These are phyloP conservation scores for Anseranas semipalmata DNA, from an alignment of 2,113 vertebrate species.

Conservation along the genomic window DNA sequence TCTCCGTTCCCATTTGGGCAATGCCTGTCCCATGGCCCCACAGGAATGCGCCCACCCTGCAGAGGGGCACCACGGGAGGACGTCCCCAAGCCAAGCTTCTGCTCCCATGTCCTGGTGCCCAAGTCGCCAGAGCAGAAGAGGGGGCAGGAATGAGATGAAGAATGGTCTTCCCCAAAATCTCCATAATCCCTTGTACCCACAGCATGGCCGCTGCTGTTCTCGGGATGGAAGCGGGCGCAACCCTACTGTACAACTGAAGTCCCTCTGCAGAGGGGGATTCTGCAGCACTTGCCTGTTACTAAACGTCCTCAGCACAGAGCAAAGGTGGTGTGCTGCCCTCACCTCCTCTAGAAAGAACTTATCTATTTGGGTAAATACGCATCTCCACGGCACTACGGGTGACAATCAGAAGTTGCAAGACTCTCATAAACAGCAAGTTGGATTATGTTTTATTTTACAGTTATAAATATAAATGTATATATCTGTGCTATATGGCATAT, in stretches of 20 bases:
- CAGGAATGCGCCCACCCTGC: not conserved
- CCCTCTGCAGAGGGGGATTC: not conserved
- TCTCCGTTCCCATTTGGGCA: not conserved
- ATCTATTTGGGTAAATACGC: not conserved
- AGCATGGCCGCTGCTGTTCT: not conserved
- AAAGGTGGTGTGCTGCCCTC: not conserved
- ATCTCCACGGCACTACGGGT: accelerated
- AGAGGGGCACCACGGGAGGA: not conserved
- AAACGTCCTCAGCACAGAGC: not conserved
- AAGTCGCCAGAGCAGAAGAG: not conserved
- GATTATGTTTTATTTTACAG: accelerated
- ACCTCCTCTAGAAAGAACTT: not conserved
- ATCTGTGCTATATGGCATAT: accelerated
- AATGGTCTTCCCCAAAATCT: not conserved
- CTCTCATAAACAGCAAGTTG: not conserved
- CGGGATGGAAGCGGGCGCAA: not conserved
- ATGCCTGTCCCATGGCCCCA: accelerated
- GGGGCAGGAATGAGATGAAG: not conserved
- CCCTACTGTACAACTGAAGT: not conserved
- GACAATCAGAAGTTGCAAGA: not conserved
- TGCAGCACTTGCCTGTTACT: not conserved
- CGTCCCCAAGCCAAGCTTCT: accelerated
- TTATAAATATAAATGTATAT: accelerated
- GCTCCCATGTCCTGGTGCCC: not conserved
- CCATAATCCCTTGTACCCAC: too few species aligned